Evolutionary conservation across 2,113 vertebrate species (phyloP).

Genomic region (Porphyrio hochstetteri): DNA sequence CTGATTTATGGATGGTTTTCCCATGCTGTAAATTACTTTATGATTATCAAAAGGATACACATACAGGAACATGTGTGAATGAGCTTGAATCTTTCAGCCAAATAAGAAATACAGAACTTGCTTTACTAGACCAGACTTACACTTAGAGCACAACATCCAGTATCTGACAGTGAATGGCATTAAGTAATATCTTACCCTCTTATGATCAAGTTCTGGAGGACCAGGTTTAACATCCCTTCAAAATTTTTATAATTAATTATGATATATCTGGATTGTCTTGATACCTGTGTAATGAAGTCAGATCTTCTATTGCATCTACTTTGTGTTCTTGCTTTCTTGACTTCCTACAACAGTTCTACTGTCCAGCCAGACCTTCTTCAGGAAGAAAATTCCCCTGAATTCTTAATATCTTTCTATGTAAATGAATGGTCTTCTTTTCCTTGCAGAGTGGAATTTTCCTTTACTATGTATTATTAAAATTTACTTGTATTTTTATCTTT

Average conservation of each 20-base stretch:
- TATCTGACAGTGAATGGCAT: background rate
- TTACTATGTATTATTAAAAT: background rate
- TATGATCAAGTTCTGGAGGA: background rate
- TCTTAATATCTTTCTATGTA: background rate
- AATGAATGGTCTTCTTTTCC: background rate
- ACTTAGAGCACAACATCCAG: background rate
- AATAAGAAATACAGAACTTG: background rate
- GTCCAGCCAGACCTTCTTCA: background rate
- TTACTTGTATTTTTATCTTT: background rate
- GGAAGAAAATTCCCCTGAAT: background rate
- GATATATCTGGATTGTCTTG: background rate
- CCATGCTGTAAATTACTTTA: background rate
- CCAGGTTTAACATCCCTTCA: background rate
- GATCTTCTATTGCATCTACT: background rate
- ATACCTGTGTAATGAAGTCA: background rate
- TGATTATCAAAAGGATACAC: background rate
- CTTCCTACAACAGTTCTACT: background rate
- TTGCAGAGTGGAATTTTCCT: background rate
- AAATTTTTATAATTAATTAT: background rate
- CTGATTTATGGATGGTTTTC: background rate
- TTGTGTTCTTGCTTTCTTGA: background rate
- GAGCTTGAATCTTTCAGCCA: background rate
- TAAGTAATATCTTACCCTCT: background rate
- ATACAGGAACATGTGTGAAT: slow-evolving; percentile 1
- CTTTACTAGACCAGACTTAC: background rate